Evolutionary conservation across 2,888 invertebrate genomes (phyloP).

Genomic region (Limenitis camilla): DNA sequence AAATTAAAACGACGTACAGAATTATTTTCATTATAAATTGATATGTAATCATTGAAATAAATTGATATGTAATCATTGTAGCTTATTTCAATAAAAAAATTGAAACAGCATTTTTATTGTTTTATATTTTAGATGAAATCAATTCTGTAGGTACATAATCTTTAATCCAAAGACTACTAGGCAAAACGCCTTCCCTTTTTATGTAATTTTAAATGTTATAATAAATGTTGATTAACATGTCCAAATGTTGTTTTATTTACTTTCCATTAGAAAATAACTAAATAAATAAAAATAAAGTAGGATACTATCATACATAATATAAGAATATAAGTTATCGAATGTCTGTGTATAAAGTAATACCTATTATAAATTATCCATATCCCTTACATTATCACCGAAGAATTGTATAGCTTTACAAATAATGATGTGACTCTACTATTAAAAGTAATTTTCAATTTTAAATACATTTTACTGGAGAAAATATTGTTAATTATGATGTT

Average conservation of each 20-base stretch:
- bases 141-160: slow-evolving; percentile 61
- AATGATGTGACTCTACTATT: too few species aligned
- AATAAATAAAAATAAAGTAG: too few species aligned
- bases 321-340: neutral
- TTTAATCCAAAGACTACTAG: slow-evolving; percentile 68
- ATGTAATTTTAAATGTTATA: slow-evolving; percentile 74
- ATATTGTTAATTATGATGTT: too few species aligned
- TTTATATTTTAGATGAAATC: slow-evolving; percentile 64
- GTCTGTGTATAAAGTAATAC: too few species aligned
- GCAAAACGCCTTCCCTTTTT: slow-evolving; percentile 70
- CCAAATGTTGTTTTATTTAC: slow-evolving; percentile 51
- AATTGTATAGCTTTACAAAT: too few species aligned
- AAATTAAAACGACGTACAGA: slow-evolving; percentile 4
- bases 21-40: slow-evolving; percentile 1
- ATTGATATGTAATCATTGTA: too few species aligned
- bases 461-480: too few species aligned
- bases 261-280: neutral
- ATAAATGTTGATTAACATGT: slow-evolving; percentile 72
- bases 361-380: too few species aligned
- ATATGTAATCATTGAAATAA: too few species aligned
- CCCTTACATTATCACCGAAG: too few species aligned
- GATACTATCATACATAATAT: neutral
- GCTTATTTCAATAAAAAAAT: too few species aligned
- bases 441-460: too few species aligned
- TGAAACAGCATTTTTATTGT: neutral